Conservation (phyloP, 2,797 vertebrate genomes). For the Gallinago nigripennis region DNA sequence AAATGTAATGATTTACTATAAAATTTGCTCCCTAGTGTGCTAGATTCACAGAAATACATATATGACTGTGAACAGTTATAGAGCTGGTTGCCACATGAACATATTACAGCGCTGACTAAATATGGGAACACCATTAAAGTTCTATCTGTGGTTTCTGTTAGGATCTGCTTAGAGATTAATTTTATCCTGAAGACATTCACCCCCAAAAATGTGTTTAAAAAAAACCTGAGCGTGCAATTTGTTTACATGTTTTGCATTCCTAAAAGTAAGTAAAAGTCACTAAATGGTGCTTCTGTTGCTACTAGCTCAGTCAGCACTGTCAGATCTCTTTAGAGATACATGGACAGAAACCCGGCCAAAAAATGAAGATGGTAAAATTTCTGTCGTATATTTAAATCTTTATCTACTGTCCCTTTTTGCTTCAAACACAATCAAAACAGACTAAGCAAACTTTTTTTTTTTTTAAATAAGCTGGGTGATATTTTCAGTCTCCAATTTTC, state of each 20-base stretch:
- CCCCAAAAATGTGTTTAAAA: not conserved
- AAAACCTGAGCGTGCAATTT: not conserved
- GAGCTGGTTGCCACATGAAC: not conserved
- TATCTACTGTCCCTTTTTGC: not conserved
- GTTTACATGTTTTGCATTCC: not conserved
- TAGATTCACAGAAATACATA: not conserved
- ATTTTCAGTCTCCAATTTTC: not conserved
- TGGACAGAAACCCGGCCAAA: not conserved
- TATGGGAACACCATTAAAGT: not conserved
- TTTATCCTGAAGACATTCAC: not conserved
- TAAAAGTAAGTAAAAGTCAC: not conserved
- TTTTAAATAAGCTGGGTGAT: not conserved
- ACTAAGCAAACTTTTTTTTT: not conserved
- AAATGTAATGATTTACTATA: not conserved
- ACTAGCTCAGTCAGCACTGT: not conserved
- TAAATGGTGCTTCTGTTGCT: not conserved
- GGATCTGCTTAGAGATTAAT: not conserved
- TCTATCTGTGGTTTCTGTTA: not conserved
- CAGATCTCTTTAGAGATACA: not conserved
- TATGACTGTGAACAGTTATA: not conserved
- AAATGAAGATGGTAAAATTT: not conserved
- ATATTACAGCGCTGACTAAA: fast-evolving
- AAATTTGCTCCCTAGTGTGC: not conserved
- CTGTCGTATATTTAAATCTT: not conserved
- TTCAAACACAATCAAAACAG: not conserved